Conservation (phyloP, 1,140 invertebrate species). For the Drosophila aff. region DNA sequence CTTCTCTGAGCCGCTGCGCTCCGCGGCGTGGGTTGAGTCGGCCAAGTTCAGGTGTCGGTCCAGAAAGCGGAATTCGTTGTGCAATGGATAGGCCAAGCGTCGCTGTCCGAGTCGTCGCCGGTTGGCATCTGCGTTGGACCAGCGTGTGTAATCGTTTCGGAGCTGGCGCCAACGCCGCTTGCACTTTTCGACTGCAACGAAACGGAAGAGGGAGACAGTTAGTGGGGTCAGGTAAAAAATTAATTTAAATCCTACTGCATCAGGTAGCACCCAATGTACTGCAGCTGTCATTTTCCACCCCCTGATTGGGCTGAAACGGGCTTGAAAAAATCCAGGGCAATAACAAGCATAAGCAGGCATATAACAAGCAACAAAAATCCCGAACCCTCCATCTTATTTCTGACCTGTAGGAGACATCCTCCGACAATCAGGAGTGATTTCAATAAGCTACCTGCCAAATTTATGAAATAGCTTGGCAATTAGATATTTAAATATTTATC, state of each 20-base stretch:
- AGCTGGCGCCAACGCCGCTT: slow-evolving; percentile 68
- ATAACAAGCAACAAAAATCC: neutral
- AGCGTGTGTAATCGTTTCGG: slow-evolving; percentile 62
- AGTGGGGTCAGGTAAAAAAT: slow-evolving; percentile 29
- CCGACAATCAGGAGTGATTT: neutral
- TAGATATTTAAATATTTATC: neutral
- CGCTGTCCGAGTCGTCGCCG: slow-evolving; percentile 31
- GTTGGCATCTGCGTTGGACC: slow-evolving; percentile 16
- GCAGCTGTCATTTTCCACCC: slow-evolving; percentile 3
- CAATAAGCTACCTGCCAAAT: neutral
- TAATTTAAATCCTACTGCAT: neutral
- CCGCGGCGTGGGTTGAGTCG: neutral
- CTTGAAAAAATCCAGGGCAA: neutral
- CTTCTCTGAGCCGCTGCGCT: slow-evolving; percentile 19
- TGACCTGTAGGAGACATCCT: neutral
- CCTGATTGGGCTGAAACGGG: neutral
- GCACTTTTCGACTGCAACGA: slow-evolving; percentile 56
- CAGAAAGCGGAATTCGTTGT: slow-evolving; percentile 51
- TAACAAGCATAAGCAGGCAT: too few relatives aligned
- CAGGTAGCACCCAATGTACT: slow-evolving; percentile 16
- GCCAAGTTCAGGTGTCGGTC: slow-evolving; percentile 33
- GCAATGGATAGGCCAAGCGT: slow-evolving; percentile 26
- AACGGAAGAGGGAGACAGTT: neutral
- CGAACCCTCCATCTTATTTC: neutral
- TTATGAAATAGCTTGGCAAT: neutral